phyloP scores from a whole-genome alignment of 2,797 vertebrate species.

The Neosalanx taihuensis region DNA sequence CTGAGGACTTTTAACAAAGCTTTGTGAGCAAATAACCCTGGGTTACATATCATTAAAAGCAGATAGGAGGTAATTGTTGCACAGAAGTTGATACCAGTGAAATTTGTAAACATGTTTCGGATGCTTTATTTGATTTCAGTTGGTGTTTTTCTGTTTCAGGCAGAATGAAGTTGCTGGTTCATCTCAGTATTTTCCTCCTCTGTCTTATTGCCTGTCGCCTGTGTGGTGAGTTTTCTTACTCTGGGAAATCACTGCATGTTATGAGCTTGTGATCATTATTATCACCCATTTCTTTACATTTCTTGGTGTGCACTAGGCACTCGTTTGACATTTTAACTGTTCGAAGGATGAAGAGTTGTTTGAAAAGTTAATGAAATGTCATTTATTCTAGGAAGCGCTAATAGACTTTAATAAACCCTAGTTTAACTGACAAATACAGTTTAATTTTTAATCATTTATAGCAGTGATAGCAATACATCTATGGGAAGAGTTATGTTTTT shows the following conservation, averaged over 20 bases:
- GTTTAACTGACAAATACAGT: too few species aligned
- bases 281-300: neutral
- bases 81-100: neutral
- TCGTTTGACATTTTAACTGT: too few species aligned
- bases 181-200: conserved; percentile 53
- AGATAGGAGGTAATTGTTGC: neutral
- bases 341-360: too few species aligned
- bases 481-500: conserved; percentile 10
- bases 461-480: conserved; percentile 12
- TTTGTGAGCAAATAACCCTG: too few species aligned
- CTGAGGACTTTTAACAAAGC: conserved; percentile 18
- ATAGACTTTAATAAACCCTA: too few species aligned
- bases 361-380: too few species aligned
- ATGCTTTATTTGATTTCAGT: neutral
- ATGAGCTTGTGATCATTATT: neutral
- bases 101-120: neutral
- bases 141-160: conserved; percentile 9
- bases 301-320: neutral
- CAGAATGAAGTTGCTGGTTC: conserved; percentile 67
- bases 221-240: conserved; percentile 56
- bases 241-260: neutral
- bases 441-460: neutral
- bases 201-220: conserved; percentile 53
- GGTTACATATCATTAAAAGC: neutral
- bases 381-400: too few species aligned